Conservation (phyloP, 2,797 vertebrate genomes). For the Sciurus carolinensis region DNA sequence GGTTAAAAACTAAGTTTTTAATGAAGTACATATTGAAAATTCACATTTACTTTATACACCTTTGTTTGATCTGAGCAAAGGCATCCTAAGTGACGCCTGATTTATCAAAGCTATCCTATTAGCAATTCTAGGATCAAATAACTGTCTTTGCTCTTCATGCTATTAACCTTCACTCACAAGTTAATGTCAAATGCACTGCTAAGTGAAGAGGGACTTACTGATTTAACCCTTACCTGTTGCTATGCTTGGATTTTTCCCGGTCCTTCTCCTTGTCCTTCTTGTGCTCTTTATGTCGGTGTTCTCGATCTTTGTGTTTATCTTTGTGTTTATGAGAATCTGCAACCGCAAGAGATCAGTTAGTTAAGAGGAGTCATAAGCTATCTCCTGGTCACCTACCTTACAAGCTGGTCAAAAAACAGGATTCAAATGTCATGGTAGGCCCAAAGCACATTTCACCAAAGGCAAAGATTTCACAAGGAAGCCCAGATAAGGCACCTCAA, state of each 20-base stretch:
- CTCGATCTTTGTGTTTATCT: constrained; percentile 98
- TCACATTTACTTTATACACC: constrained; percentile 10
- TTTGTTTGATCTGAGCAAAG: constrained; percentile 53
- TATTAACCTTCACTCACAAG: constrained; percentile 8
- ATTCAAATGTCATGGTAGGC: constrained; percentile 33
- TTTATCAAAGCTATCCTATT: constrained; percentile 53
- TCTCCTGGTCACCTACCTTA: constrained; percentile 55
- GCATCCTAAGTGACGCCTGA: constrained; percentile 24
- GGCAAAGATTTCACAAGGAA: constrained; percentile 55
- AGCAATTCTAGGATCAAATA: constrained; percentile 44
- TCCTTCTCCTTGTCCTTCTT: constrained; percentile 97
- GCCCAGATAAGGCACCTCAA: not conserved
- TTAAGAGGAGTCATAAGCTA: constrained; percentile 77
- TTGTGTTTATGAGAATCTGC: constrained; percentile 97
- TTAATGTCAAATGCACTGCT: not conserved
- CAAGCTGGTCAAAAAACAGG: constrained; percentile 57
- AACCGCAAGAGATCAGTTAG: constrained; percentile 81
- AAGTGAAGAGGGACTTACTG: not conserved
- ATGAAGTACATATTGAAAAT: constrained; percentile 12
- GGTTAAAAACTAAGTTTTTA: constrained; percentile 21
- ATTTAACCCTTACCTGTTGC: constrained; percentile 93
- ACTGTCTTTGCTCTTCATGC: not conserved
- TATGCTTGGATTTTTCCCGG: constrained; percentile 95
- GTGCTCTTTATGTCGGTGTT: constrained; percentile 97
- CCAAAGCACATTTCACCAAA: constrained; percentile 38